Base-by-base conservation (phyloP, 2,797 vertebrate genomes). In the Rachycentron canadum region DNA sequence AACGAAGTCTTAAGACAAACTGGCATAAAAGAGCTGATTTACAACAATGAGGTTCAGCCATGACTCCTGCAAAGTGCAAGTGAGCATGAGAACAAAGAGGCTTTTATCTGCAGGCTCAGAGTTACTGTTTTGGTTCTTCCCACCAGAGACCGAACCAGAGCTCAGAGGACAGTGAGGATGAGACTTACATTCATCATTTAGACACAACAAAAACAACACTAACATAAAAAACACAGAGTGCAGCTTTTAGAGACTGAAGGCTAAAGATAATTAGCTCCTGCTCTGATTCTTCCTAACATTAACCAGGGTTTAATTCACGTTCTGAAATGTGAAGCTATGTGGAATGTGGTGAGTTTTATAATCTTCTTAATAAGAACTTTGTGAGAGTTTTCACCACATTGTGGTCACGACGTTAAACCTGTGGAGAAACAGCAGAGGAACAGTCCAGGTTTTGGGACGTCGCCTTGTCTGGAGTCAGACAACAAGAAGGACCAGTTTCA, bases 1-100 rank as follows among this genome's bases (percentile, higher is more conserved):
- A 78, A 67, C 23, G 19, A 74, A 69, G 73, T 19, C 38, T 86
- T 88, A 86, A 90, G 86, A 88, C 85, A 61, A 77, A 79, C 49
- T 41, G 86, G 83, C 60, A 57, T 32, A 32, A 14, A 40, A 38
- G 26, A 68, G 78, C 55, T 47, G 71, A 82, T 75, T 57, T 38
- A 73, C 56, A 69, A 63, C 34, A n/a, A 23, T 16, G 12, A 67
- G n/a, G 8, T 40, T 68, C 52, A 47, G 66, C 68, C 32, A 56
- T 16, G 26, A 69, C n/a, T 47, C 47, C 50, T 55, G 1, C 67
- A 57, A 45, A 63, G 26, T 36, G 60, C 59, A 13, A 45, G n/a
- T 25, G 30, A 5, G 49, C 55, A 23, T 25, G 34, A 19, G 36
- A 47, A 13, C 36, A 16, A 14, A 53, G 11, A 60, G 25, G 59